A percentile compares a stretch with the other conserved stretches of the same genome.
Conservation (phyloP, 2,888 invertebrate species). For the Erebia epiphron region DNA sequence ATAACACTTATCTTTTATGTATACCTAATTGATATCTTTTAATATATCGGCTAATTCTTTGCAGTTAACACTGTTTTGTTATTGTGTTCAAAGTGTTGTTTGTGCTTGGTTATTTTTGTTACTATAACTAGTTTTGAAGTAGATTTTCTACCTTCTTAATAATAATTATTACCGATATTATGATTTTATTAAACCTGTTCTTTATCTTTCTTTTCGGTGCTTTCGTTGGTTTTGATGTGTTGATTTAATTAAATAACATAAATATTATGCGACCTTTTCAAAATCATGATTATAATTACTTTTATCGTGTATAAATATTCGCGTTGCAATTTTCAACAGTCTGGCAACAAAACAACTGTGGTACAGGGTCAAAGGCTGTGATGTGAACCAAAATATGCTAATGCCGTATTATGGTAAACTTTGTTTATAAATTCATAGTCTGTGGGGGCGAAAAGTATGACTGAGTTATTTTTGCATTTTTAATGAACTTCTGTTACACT, state of each 20-base stretch:
- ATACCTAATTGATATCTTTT: conserved; percentile 23
- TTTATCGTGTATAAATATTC: not conserved
- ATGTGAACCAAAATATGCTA: conserved; percentile 15
- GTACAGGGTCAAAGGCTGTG: conserved; percentile 3
- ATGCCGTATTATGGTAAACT: conserved; percentile 2
- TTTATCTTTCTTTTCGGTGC: too few species aligned
- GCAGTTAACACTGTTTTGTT: not conserved
- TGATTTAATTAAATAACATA: too few species aligned
- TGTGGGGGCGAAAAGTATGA: conserved; percentile 5
- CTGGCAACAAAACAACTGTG: not conserved
- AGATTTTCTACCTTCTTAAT: not conserved
- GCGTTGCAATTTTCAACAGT: not conserved
- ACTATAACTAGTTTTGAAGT: not conserved
- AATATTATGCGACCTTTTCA: not conserved
- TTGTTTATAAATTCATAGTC: conserved; percentile 13
- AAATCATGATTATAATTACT: not conserved
- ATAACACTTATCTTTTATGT: conserved; percentile 29
- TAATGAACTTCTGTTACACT: conserved; percentile 14
- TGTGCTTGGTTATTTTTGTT: not conserved
- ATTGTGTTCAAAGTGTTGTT: conserved; percentile 6
- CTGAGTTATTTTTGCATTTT: conserved; percentile 14
- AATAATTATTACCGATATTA: not conserved
- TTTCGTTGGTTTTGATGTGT: not conserved
- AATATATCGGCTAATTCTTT: conserved; percentile 18
- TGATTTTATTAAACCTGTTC: not conserved